Evolutionary conservation across 2,888 invertebrate genomes (phyloP).

Genomic region (Stenchaetothrips biformis): DNA sequence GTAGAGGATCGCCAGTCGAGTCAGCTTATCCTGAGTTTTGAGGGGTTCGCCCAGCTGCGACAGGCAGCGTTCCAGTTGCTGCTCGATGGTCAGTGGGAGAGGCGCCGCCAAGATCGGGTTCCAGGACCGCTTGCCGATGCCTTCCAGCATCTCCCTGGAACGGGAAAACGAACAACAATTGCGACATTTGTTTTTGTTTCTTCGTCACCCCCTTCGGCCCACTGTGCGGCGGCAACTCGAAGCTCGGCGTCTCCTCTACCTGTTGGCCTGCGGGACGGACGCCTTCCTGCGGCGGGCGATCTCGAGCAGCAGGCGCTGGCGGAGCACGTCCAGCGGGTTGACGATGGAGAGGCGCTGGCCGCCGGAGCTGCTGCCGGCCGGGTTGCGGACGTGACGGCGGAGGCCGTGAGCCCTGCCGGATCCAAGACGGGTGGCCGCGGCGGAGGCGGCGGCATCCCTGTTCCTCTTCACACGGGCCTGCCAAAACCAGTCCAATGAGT

Average conservation of each 20-base stretch:
- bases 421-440: neutral
- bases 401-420: neutral
- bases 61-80: slow-evolving; percentile 11
- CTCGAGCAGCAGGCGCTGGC: slow-evolving; percentile 74
- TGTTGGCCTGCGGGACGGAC: slow-evolving; percentile 35
- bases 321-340: slow-evolving; percentile 79
- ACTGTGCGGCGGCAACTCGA: too few relatives aligned
- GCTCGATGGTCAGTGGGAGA: neutral
- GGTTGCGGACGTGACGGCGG: slow-evolving; percentile 33
- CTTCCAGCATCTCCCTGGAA: slow-evolving; percentile 68
- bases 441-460: neutral
- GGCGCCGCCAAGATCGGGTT: neutral
- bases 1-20: neutral
- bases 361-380: slow-evolving; percentile 28
- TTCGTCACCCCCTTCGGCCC: too few relatives aligned
- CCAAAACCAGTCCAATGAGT: neutral
- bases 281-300: slow-evolving; percentile 77
- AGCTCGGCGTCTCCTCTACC: neutral
- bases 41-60: neutral
- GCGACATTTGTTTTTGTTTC: too few relatives aligned
- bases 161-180: too few relatives aligned
- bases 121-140: slow-evolving; percentile 64
- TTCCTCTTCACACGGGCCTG: slow-evolving; percentile 32
- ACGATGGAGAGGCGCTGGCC: slow-evolving; percentile 70
- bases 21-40: neutral